Percentiles rank a stretch among this genome's conserved stretches.
Conservation (phyloP, 2,797 vertebrate genomes). For the Pipistrellus pygmaeus region DNA sequence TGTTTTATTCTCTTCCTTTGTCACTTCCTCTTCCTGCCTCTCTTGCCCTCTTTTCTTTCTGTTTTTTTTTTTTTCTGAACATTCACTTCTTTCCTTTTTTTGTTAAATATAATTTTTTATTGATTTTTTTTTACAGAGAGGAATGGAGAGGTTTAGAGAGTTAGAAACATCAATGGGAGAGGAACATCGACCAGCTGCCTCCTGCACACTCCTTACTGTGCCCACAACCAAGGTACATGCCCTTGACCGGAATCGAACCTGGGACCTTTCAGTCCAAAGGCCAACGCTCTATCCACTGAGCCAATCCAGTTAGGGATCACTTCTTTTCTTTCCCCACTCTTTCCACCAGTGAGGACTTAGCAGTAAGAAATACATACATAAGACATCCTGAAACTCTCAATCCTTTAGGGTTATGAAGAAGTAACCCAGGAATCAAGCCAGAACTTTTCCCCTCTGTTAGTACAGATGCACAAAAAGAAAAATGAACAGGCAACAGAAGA, state of each 20-base stretch:
- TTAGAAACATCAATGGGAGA: too few relatives aligned
- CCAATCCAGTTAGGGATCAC: too few relatives aligned
- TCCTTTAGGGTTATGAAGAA: neutral
- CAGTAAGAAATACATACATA: neutral
- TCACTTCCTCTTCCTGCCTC: neutral
- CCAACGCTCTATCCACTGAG: too few relatives aligned
- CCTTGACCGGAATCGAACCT: too few relatives aligned
- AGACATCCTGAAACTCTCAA: slow-evolving; percentile 1
- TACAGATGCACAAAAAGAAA: neutral
- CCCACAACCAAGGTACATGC: too few relatives aligned
- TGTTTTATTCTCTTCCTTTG: neutral
- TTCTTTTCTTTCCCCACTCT: neutral
- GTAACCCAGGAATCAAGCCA: neutral
- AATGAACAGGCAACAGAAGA: neutral
- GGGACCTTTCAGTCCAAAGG: too few relatives aligned
- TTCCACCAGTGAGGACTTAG: neutral
- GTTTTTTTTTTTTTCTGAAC: neutral
- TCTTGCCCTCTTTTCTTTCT: neutral
- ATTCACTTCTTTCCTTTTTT: neutral
- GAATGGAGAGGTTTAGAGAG: too few relatives aligned
- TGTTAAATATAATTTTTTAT: too few relatives aligned
- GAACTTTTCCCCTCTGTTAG: neutral
- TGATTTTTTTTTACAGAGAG: too few relatives aligned
- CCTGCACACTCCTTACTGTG: too few relatives aligned
- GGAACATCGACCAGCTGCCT: too few relatives aligned